A percentile compares a stretch with the other conserved stretches of the same genome.
phyloP scores from a whole-genome alignment of 2,888 invertebrate species.

The Callyntrura sp. region DNA sequence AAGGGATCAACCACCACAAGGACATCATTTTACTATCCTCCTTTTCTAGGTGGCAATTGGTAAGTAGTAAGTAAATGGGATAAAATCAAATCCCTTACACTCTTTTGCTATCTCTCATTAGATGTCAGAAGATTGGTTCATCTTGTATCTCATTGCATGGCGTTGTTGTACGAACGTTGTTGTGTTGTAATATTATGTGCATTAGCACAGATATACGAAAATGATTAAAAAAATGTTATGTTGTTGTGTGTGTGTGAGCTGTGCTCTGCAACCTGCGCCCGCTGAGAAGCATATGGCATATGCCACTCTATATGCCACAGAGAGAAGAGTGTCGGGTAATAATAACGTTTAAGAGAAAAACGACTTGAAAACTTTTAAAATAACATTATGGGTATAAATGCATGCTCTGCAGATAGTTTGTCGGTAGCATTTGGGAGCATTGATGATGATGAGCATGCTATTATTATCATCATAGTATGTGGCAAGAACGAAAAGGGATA shows the following conservation, averaged over 20 bases:
- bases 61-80: slow-evolving; percentile 20
- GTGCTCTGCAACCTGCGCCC: neutral
- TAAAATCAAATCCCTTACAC: slow-evolving; percentile 39
- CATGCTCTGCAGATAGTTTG: neutral
- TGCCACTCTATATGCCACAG: neutral
- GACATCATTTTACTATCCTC: slow-evolving; percentile 52
- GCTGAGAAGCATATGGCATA: neutral
- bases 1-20: slow-evolving; percentile 72
- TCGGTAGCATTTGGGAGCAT: neutral
- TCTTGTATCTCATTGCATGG: neutral
- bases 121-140: slow-evolving; percentile 61
- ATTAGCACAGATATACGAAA: neutral
- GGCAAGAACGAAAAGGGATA: no score
- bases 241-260: neutral
- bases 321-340: neutral
- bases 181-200: neutral
- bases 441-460: no score
- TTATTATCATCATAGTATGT: no score
- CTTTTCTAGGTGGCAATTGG: slow-evolving; percentile 34
- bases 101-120: slow-evolving; percentile 51
- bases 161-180: neutral
- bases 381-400: neutral
- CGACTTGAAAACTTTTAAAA: neutral
- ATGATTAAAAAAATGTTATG: neutral
- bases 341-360: slow-evolving; percentile 6